Percentiles rank a stretch among this genome's conserved stretches.
Evolutionary conservation across 2,113 vertebrate genomes (phyloP).

Genomic region (Camarhynchus parvulus): DNA sequence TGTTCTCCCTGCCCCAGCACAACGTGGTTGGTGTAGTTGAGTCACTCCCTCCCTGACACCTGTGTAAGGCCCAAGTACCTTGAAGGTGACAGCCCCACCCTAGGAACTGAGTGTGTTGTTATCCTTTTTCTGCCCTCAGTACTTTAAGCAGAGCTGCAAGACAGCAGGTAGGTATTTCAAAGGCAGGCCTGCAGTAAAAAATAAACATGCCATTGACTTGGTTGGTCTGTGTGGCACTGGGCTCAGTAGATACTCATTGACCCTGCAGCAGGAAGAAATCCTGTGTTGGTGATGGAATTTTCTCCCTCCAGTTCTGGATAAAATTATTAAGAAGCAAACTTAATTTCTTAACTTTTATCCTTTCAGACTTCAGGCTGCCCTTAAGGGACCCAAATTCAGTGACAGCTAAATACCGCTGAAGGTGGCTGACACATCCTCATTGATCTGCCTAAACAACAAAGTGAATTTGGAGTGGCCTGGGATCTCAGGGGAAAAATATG

Average conservation of each 20-base stretch:
- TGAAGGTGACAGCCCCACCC: background rate
- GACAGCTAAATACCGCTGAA: background rate
- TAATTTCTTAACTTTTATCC: background rate
- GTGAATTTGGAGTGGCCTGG: background rate
- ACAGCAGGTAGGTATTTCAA: background rate
- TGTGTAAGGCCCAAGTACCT: background rate
- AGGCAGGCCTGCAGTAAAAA: background rate
- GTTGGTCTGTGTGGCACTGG: background rate
- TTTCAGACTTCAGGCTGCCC: background rate
- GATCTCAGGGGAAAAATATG: accelerated
- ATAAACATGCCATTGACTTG: accelerated
- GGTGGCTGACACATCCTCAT: background rate
- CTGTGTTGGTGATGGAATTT: background rate
- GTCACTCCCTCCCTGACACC: background rate
- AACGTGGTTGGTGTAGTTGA: too few species aligned
- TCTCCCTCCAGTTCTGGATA: background rate
- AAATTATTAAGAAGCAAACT: background rate
- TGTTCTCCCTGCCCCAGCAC: accelerated
- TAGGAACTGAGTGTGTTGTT: background rate
- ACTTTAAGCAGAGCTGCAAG: background rate
- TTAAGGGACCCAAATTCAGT: background rate
- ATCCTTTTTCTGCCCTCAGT: background rate
- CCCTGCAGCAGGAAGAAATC: background rate
- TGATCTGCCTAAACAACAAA: background rate
- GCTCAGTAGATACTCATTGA: background rate